phyloP scores from a whole-genome alignment of 2,888 invertebrate genomes.

The Andrena trimmerana region DNA sequence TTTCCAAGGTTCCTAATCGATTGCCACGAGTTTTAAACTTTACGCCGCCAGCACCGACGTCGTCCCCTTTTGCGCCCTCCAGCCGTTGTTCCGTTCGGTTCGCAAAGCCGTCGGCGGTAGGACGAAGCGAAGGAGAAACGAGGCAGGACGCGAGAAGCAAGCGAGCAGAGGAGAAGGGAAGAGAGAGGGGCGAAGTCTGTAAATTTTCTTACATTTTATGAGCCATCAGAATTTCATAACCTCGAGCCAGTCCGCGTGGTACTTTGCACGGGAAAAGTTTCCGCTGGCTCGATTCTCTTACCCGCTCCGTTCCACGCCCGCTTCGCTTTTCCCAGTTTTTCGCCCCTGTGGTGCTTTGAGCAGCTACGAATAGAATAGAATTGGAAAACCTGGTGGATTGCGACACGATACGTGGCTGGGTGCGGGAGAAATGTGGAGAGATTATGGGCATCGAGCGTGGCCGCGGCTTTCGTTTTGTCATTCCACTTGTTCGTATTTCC shows the following conservation, averaged over 20 bases:
- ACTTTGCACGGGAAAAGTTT: conserved; percentile 85
- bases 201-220: conserved; percentile 86
- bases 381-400: conserved; percentile 43
- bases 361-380: conserved; percentile 39
- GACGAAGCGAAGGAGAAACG: conserved; percentile 76
- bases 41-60: conserved; percentile 70
- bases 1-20: conserved; percentile 81
- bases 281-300: conserved; percentile 74
- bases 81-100: conserved; percentile 83
- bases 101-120: conserved; percentile 79
- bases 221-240: conserved; percentile 86
- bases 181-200: conserved; percentile 82
- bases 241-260: conserved; percentile 85
- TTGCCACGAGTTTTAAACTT: conserved; percentile 82
- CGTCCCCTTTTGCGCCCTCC: conserved; percentile 63
- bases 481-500: background rate
- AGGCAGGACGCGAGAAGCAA: conserved; percentile 56
- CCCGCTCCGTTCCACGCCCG: conserved; percentile 64
- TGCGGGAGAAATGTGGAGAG: background rate
- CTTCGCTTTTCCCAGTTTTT: conserved; percentile 61
- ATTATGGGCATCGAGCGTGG: conserved; percentile 4
- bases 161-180: conserved; percentile 20
- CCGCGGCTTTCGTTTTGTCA: background rate
- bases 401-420: conserved; percentile 17
- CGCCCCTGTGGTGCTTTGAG: conserved; percentile 18